Evolutionary conservation across 1,140 invertebrate species (phyloP).

Genomic region (Cryptotermes secundus): DNA sequence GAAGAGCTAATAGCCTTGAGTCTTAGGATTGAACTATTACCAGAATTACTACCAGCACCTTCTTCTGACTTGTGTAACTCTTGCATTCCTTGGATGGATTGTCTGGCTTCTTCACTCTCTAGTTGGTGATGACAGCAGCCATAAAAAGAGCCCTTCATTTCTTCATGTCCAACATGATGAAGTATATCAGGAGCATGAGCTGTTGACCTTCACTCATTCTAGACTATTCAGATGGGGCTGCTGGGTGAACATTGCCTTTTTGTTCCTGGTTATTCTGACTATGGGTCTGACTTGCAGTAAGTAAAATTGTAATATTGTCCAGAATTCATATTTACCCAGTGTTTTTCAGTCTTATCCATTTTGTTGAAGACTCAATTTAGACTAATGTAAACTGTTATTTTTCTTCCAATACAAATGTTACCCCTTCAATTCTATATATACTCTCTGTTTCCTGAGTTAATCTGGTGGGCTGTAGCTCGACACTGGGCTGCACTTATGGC

Average conservation of each 20-base stretch:
- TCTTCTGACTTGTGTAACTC: too few relatives aligned
- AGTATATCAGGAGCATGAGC: background rate
- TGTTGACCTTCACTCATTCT: background rate
- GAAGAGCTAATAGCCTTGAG: too few relatives aligned
- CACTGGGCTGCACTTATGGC: background rate
- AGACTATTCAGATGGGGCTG: background rate
- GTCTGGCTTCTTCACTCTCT: conserved; percentile 42
- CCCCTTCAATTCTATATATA: conserved; percentile 61
- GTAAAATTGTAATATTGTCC: background rate
- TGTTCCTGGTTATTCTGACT: background rate
- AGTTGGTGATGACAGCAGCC: background rate
- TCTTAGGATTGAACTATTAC: too few relatives aligned
- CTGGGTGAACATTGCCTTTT: background rate
- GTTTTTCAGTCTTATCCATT: too few relatives aligned
- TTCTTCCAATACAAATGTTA: conserved; percentile 58
- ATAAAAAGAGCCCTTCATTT: background rate
- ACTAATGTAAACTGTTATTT: conserved; percentile 31
- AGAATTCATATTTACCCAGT: too few relatives aligned
- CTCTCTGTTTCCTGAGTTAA: conserved; percentile 57
- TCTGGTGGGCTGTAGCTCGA: conserved; percentile 56
- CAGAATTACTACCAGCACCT: too few relatives aligned
- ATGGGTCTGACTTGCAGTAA: background rate
- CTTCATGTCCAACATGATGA: background rate
- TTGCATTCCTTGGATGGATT: conserved; percentile 72
- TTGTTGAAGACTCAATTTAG: too few relatives aligned